Base-by-base conservation (phyloP, 64 coral and sea anemone genomes). In the Astreopora myriophthalma region DNA sequence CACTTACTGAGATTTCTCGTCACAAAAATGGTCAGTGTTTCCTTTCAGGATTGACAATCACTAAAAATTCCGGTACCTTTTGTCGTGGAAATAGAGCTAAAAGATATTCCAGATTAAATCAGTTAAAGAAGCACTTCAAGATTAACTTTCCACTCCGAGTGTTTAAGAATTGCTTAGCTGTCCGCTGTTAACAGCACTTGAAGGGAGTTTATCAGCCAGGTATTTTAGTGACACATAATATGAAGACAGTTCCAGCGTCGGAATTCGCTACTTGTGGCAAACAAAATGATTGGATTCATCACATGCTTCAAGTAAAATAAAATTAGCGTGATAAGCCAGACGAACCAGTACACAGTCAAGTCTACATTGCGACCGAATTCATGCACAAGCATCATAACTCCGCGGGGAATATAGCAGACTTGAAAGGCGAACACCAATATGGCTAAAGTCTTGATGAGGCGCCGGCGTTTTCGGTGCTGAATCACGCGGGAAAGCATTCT, bases 271-370 rank as follows among this genome's bases (percentile, higher is more conserved):
- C 95, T 96, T 88, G 89, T 94, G 0, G 74, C 95, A 90, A 96
- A 96, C 1, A 96, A 73, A 65, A 96, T 85, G n/a, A 94, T 80
- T 2, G 95, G 95, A 73, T 94, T 96, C 52, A 96, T 89, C 3
- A 96, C 80, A n/a, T 96, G 95, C 26, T 96, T 96, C 23, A 96
- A 62, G 46, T 96, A 96, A 74, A 87, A 96, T 8, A 94, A 46
- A 72, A 96, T 81, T 10, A 96, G 44, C 1, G 79, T 55, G 14
- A 91, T 25, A 5, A 96, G 63, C 51, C 86, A 44, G 38, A 85
- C 48, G 48, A 90, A 96, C 46, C 46, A 52, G 73, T 37, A 79
- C 5, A 55, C 20, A 5, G 70, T 74, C 28, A 76, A 33, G 23
- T 96, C 78, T 31, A 83, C 11, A 12, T 64, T 25, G 20, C 7